Percentiles rank a stretch among this genome's conserved stretches.
phyloP scores from a whole-genome alignment of 2,888 invertebrate species.

The Aphodius sticticus region DNA sequence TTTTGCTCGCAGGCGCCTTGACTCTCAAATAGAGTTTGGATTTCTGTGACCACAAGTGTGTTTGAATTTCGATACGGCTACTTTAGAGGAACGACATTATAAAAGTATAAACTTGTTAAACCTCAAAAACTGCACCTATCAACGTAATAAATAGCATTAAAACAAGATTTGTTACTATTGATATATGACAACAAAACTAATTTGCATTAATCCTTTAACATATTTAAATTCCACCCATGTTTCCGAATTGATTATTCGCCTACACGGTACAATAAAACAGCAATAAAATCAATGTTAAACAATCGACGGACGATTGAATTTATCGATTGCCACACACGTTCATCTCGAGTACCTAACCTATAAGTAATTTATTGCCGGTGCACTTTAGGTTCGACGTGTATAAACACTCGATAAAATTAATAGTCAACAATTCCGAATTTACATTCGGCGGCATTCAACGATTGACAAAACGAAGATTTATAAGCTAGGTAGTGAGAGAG shows the following conservation, averaged over 20 bases:
- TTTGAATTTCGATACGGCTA: no score
- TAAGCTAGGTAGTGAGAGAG: slow-evolving; percentile 46
- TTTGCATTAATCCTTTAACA: background rate
- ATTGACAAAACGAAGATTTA: slow-evolving; percentile 49
- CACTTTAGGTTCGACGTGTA: slow-evolving; percentile 31
- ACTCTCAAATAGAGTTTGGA: no score
- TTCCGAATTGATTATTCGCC: background rate
- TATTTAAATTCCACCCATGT: background rate
- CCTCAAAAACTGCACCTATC: no score
- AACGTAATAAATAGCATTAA: no score
- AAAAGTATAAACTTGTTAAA: no score
- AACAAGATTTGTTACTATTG: no score
- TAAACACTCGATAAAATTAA: slow-evolving; percentile 46
- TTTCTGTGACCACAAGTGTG: no score
- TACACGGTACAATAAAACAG: background rate
- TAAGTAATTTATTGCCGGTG: background rate
- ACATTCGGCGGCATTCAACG: slow-evolving; percentile 6
- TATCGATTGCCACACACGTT: slow-evolving; percentile 4
- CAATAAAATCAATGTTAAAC: background rate
- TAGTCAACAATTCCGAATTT: slow-evolving; percentile 44
- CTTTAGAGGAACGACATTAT: no score
- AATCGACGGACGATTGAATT: background rate
- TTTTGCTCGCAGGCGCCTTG: no score
- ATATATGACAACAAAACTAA: no score
- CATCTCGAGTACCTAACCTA: slow-evolving; percentile 4